Evolutionary conservation across 2,797 vertebrate species (phyloP).

Genomic region (Notolabrus celidotus): DNA sequence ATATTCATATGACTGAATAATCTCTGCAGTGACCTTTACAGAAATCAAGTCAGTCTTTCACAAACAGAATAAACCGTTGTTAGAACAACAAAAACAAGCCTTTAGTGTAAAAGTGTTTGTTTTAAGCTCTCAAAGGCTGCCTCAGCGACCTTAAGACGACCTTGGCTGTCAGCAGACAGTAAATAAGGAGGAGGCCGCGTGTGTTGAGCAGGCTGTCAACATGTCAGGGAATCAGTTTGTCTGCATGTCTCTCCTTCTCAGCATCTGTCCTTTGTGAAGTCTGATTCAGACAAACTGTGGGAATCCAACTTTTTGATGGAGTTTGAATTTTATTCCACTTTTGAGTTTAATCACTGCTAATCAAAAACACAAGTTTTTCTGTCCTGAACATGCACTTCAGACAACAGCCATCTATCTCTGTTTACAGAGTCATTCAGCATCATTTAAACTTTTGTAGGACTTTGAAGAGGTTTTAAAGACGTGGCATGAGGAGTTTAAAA

Average conservation of each 20-base stretch:
- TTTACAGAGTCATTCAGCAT: too few relatives aligned
- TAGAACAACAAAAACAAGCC: slow-evolving; percentile 30
- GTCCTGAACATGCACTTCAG: too few relatives aligned
- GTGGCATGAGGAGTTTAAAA: too few relatives aligned
- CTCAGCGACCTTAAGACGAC: slow-evolving; percentile 44
- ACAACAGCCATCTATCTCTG: too few relatives aligned
- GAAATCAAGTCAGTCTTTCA: neutral
- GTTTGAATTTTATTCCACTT: too few relatives aligned
- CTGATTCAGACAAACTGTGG: neutral
- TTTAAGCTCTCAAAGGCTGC: slow-evolving; percentile 22
- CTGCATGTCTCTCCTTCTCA: slow-evolving; percentile 7
- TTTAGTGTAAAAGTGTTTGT: slow-evolving; percentile 35
- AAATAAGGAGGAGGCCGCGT: slow-evolving; percentile 56
- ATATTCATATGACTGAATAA: too few relatives aligned
- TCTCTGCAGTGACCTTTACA: too few relatives aligned
- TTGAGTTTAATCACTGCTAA: neutral
- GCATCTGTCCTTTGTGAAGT: neutral
- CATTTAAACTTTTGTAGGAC: too few relatives aligned
- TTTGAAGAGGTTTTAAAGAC: too few relatives aligned
- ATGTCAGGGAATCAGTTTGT: slow-evolving; percentile 25
- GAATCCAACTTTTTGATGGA: too few relatives aligned
- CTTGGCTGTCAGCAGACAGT: slow-evolving; percentile 68
- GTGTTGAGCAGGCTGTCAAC: slow-evolving; percentile 42
- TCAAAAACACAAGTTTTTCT: too few relatives aligned
- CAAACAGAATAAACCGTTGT: neutral